A percentile compares a stretch with the other conserved stretches of the same genome.
phyloP scores from a whole-genome alignment of 2,113 vertebrate species.

The Crotalus viridis region DNA sequence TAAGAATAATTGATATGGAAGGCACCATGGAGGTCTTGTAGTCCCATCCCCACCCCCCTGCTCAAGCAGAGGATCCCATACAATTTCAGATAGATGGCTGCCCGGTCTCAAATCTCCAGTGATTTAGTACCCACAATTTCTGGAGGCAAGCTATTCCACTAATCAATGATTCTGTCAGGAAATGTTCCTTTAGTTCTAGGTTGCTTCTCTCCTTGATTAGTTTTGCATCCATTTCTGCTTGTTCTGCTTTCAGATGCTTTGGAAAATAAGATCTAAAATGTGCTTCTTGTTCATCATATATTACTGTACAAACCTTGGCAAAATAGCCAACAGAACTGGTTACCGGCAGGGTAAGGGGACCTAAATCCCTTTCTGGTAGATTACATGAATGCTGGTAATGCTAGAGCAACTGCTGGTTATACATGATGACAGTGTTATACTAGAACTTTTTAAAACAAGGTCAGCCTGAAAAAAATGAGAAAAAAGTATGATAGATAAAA shows the following conservation, averaged over 20 bases:
- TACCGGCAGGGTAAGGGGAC: not conserved
- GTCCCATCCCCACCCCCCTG: not conserved
- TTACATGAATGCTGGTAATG: not conserved
- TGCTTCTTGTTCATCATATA: not conserved
- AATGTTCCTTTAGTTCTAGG: not conserved
- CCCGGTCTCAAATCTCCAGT: not conserved
- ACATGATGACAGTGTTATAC: not conserved
- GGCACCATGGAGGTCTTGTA: not conserved
- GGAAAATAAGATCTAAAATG: not conserved
- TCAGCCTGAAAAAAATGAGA: not conserved
- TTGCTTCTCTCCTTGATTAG: not conserved
- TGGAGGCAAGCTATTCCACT: not conserved
- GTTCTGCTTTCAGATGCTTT: not conserved
- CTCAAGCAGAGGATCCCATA: not conserved
- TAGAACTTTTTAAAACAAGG: not conserved
- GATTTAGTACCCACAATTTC: not conserved
- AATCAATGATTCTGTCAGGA: not conserved
- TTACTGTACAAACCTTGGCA: not conserved
- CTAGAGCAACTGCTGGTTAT: not conserved
- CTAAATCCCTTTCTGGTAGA: not conserved
- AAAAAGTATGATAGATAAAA: not conserved
- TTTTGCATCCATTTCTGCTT: not conserved
- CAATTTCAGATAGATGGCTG: not conserved
- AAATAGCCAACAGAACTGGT: not conserved
- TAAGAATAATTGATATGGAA: not conserved